Percentiles rank a stretch among this genome's conserved stretches.
Evolutionary conservation across 2,113 vertebrate genomes (phyloP).

Genomic region (Solenodon paradoxus): DNA sequence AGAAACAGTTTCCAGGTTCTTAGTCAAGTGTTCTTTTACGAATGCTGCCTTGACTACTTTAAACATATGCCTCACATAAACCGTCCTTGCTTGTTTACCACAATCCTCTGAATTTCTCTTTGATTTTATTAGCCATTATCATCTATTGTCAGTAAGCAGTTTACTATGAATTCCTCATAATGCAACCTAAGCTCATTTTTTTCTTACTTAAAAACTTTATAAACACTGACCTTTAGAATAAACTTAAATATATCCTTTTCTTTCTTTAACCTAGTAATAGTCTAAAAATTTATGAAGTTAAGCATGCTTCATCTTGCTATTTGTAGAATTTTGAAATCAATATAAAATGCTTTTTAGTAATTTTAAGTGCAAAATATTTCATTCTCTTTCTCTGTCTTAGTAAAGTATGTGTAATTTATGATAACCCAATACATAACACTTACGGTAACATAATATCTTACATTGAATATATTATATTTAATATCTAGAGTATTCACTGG

Average conservation of each 20-base stretch:
- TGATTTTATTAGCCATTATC: neutral
- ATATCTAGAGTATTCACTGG: neutral
- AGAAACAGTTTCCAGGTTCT: slow-evolving; percentile 42
- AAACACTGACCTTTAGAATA: neutral
- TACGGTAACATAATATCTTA: neutral
- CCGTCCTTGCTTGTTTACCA: neutral
- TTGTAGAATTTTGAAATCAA: neutral
- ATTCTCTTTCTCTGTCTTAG: neutral
- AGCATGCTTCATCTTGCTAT: neutral
- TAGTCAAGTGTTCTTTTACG: slow-evolving; percentile 41
- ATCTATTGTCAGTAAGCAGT: neutral
- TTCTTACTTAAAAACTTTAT: neutral
- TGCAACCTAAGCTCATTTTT: neutral
- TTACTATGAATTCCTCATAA: neutral
- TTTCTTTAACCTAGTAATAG: neutral
- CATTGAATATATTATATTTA: neutral
- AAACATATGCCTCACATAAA: neutral
- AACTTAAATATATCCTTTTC: neutral
- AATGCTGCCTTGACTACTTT: neutral
- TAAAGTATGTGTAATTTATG: neutral
- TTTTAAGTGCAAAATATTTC: neutral
- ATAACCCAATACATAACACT: neutral
- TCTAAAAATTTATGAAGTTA: neutral
- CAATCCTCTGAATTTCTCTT: neutral
- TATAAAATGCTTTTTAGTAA: neutral